Evolutionary conservation across 2,113 vertebrate species (phyloP), one percentile per base, ranked within the genome.

Genomic region (Xiphorhynchus elegans): DNA sequence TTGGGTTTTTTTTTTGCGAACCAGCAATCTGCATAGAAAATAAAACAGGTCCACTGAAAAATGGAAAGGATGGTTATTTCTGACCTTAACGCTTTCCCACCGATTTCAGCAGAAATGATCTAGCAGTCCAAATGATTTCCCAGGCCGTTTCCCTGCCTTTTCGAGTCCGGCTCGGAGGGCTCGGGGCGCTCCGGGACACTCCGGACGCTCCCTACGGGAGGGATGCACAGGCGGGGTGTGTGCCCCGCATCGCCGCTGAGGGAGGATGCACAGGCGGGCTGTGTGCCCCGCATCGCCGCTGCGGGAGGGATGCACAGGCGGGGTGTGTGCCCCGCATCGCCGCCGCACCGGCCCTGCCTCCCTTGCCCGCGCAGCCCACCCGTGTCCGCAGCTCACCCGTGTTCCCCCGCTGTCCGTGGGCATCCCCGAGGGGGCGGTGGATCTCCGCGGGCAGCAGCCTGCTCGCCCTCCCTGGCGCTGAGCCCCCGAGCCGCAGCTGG

Each of bases 191-290:
- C 13, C 56, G 6, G 33, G 26, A 9, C 23, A 0, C 3, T 2
- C 12, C 2, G n/a, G n/a, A n/a, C n/a, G n/a, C n/a, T n/a, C 16
- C 10, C 52, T 2, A 14, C 1, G 5, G 5, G 5, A 63, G 37
- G 37, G 17, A 3, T 12, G 55, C 29, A 2, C 25, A 0, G 6
- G 18, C 4, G 0, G 8, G 0, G 58, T 1, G 1, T 1, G 24
- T 4, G 11, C 23, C 37, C 37, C 37, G 37, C 37, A 37, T 37
- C 37, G 9, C 37, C 7, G 37, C 37, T 37, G 37, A 7, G 37
- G 37, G 37, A 37, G 37, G 37, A 37, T 37, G 37, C 29, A 2
- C 25, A 0, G 6, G 18, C 4, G 0, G 8, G 1, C 53, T 1
- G 1, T 1, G 24, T 4, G 11, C 23, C 15, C 1, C 6, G 25